Base-by-base conservation (phyloP, 1,140 invertebrate species). In the Meloidogyne floridensis region DNA sequence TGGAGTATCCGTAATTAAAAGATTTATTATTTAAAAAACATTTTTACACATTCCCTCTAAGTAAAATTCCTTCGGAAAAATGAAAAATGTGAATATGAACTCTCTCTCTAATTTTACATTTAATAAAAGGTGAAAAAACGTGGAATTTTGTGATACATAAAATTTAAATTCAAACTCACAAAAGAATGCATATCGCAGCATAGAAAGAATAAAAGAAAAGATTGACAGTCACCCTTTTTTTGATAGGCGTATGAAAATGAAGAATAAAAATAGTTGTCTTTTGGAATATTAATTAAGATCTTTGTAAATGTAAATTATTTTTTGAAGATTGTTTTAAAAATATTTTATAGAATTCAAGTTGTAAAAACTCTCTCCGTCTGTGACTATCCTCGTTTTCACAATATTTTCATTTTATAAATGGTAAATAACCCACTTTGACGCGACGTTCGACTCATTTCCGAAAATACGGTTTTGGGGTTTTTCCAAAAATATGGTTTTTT, bases 151-250 rank as follows among this genome's bases (percentile, higher is more conserved):
- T 3, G n/a, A 65, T 18, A n/a, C 15, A 65, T 65, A 18, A n/a
- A 18, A n/a, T 6, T n/a, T n/a, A n/a, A 65, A n/a, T 65, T 11
- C 59, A 65, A 65, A 65, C 59, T 65, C 59, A 65, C 59, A 11
- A 65, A 65, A 65, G n/a, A 65, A 65, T 65, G 59, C 59, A 65
- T 65, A 65, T 5, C 59, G 59, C 15, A 65, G n/a, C 59, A 65
- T 65, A 65, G 15, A 15, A 65, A 15, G 15, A n/a, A 65, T 65
- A 65, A n/a, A 65, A 65, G 2, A 59, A n/a, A 18, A 65, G 10
- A 47, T 47, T 47, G 7, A 18, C 5, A n/a, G 15, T 65, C 10
- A 11, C 8, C 11, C 10, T 59, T 32, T 32, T 32, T 3, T 15
- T 59, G 56, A 5, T 65, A 15, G 7, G 59, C n/a, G n/a, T 65